These are phyloP conservation scores for Drosophila albomicans DNA, from an alignment of 1,140 invertebrate species.

Conservation along the genomic window DNA sequence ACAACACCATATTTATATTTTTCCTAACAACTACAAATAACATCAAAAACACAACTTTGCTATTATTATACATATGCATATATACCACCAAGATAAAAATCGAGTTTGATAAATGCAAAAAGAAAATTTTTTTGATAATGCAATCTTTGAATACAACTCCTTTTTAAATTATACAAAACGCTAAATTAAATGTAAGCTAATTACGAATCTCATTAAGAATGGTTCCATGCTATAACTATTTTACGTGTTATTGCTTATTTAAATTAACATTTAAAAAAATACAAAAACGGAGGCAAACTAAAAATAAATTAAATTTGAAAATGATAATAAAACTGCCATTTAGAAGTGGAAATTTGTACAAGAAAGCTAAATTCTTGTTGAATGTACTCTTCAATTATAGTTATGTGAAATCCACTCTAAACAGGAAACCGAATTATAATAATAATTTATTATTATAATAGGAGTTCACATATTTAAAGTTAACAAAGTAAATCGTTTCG, in stretches of 20 bases:
- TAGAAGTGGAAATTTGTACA: slow-evolving; percentile 41
- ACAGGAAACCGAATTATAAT: background rate
- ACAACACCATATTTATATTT: slow-evolving; percentile 47
- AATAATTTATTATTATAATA: slow-evolving; percentile 9
- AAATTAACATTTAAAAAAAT: slow-evolving; percentile 1
- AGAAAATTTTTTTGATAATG: slow-evolving; percentile 51
- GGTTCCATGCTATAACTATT: slow-evolving; percentile 65
- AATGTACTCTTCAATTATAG: slow-evolving; percentile 13
- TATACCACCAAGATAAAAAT: slow-evolving; percentile 21
- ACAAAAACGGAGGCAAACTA: background rate
- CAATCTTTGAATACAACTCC: slow-evolving; percentile 48
- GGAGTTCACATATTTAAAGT: slow-evolving; percentile 20
- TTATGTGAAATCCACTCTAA: background rate
- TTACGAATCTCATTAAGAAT: slow-evolving; percentile 66
- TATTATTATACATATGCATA: slow-evolving; percentile 8
- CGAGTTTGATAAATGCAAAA: slow-evolving; percentile 3
- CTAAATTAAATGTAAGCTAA: slow-evolving; percentile 46
- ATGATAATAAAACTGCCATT: slow-evolving; percentile 69
- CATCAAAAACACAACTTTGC: background rate
- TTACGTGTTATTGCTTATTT: slow-evolving; percentile 59
- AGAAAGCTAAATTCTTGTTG: slow-evolving; percentile 25
- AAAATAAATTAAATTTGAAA: slow-evolving; percentile 22
- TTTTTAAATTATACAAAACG: slow-evolving; percentile 28
- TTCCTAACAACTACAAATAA: slow-evolving; percentile 21
- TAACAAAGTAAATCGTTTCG: slow-evolving; percentile 34